These are phyloP conservation scores for Semnornis frantzii DNA, from an alignment of 2,113 vertebrate genomes.

Conservation along the genomic window DNA sequence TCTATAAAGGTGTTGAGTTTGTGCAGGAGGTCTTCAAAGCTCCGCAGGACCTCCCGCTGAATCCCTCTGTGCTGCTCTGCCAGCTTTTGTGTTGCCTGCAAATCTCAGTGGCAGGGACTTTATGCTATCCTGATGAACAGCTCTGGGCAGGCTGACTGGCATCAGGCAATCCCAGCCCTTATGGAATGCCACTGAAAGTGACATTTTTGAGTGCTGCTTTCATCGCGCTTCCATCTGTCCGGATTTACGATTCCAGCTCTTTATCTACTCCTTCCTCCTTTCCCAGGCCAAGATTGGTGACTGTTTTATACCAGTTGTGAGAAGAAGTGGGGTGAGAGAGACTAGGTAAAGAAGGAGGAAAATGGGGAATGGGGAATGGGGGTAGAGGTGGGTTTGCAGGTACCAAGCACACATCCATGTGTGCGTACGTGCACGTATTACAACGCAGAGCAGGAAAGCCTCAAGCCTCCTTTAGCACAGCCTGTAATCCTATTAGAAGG, in stretches of 20 bases:
- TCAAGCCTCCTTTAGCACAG: constrained; percentile 54
- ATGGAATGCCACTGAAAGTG: not conserved
- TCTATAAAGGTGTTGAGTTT: constrained; percentile 23
- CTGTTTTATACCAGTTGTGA: not conserved
- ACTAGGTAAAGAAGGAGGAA: not conserved
- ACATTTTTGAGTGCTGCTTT: not conserved
- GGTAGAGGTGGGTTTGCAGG: not conserved
- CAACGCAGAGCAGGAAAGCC: constrained; percentile 37
- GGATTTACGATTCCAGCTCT: not conserved
- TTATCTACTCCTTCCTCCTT: not conserved
- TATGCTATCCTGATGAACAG: not conserved
- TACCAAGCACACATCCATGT: not conserved
- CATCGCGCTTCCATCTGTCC: not conserved
- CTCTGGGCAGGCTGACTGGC: not conserved
- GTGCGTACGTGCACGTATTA: not conserved
- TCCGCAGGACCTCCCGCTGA: not conserved
- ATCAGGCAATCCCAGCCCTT: not conserved
- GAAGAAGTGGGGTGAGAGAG: not conserved
- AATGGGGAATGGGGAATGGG: not conserved
- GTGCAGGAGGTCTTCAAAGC: not conserved
- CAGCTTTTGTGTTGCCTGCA: not conserved
- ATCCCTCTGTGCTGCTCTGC: not conserved
- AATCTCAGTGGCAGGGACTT: not conserved
- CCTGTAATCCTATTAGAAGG: constrained; percentile 78
- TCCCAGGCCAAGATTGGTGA: not conserved